Conservation (phyloP, 1,140 invertebrate genomes). For the Magallana angulata region DNA sequence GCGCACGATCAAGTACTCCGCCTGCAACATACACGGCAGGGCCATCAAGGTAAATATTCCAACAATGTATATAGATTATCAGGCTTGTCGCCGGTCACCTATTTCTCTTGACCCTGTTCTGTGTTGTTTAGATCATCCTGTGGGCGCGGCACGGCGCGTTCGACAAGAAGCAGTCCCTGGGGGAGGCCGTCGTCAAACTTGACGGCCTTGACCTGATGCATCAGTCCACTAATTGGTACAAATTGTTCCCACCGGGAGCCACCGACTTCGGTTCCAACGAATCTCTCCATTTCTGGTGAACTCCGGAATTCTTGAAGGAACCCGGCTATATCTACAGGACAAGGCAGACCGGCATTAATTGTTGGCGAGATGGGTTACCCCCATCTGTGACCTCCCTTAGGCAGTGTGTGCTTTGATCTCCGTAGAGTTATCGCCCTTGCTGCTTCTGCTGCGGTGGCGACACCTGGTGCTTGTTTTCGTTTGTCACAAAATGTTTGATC, state of each 20-base stretch:
- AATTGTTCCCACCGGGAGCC: conserved; percentile 84
- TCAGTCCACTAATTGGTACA: conserved; percentile 92
- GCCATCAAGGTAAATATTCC: conserved; percentile 85
- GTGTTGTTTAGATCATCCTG: conserved; percentile 83
- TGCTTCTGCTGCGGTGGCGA: background rate
- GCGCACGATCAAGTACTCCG: conserved; percentile 92
- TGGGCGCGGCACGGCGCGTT: conserved; percentile 91
- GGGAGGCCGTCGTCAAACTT: conserved; percentile 90
- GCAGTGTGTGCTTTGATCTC: background rate
- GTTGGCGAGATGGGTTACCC: too few species aligned
- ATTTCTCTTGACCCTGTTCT: background rate
- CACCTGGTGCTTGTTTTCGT: background rate
- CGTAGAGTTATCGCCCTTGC: background rate
- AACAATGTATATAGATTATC: too few species aligned
- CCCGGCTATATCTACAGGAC: too few species aligned
- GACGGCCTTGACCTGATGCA: conserved; percentile 88
- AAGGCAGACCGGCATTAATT: too few species aligned
- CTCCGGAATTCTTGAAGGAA: too few species aligned
- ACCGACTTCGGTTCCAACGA: conserved; percentile 71
- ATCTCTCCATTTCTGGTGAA: conserved; percentile 66
- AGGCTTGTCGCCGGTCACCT: too few species aligned
- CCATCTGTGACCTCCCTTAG: background rate
- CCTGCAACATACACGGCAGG: conserved; percentile 90
- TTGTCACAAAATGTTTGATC: too few species aligned
- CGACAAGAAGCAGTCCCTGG: conserved; percentile 91